Evolutionary conservation across 2,113 vertebrate genomes (phyloP).

Genomic region (Crotalus viridis): DNA sequence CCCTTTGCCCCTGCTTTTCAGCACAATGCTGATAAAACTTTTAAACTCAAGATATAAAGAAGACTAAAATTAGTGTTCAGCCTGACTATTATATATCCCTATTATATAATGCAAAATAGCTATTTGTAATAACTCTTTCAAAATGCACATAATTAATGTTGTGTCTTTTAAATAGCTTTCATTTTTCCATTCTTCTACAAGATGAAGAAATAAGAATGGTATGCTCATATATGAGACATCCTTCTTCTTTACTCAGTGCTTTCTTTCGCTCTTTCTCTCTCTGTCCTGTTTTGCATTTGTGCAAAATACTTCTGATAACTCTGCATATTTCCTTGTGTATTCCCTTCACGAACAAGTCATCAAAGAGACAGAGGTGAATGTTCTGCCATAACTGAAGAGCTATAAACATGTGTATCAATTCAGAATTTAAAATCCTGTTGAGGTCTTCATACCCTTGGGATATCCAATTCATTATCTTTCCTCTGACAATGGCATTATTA

Average conservation of each 20-base stretch:
- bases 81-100: neutral
- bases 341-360: slow-evolving; percentile 29
- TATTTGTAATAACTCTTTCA: neutral
- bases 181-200: neutral
- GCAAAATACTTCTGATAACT: slow-evolving; percentile 18
- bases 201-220: neutral
- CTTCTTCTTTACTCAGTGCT: neutral
- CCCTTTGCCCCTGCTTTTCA: neutral
- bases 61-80: neutral
- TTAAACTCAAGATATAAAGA: slow-evolving; percentile 4
- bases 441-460: slow-evolving; percentile 50
- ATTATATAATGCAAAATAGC: neutral
- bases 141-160: slow-evolving; percentile 1
- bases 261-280: neutral
- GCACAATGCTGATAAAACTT: slow-evolving; percentile 3
- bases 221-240: neutral
- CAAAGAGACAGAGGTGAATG: slow-evolving; percentile 52
- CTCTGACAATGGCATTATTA: slow-evolving; percentile 14
- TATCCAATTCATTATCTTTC: slow-evolving; percentile 40
- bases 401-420: slow-evolving; percentile 47
- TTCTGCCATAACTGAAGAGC: slow-evolving; percentile 52
- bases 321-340: slow-evolving; percentile 39
- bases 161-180: neutral
- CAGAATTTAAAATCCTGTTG: slow-evolving; percentile 47
- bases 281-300: slow-evolving; percentile 11